These are phyloP conservation scores for Propithecus deckenii DNA, from an alignment of 2,797 vertebrate species.

Conservation along the genomic window DNA sequence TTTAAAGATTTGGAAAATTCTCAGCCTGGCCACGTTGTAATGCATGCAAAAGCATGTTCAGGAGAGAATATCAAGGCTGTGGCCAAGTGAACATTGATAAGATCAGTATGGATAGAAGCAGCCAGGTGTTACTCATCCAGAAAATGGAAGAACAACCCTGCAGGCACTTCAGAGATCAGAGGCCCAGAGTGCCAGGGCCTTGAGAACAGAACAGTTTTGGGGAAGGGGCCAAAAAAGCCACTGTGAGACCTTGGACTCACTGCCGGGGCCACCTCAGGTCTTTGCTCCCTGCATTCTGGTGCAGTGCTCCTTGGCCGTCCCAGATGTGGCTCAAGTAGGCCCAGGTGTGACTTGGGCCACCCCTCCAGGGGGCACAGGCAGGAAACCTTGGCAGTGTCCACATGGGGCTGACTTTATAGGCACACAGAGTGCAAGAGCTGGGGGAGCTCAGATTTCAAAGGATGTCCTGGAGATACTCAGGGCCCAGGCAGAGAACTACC, in stretches of 20 bases:
- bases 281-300: not conserved
- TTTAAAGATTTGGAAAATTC: not conserved
- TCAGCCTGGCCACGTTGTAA: not conserved
- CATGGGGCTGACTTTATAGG: not conserved
- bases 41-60: not conserved
- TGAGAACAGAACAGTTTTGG: not conserved
- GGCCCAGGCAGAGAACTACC: not conserved
- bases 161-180: not conserved
- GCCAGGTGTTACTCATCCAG: not conserved
- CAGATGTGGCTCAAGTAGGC: not conserved
- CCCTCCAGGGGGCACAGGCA: not conserved
- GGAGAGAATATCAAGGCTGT: not conserved
- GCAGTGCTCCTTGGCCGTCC: not conserved
- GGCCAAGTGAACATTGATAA: not conserved
- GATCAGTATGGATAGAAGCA: not conserved
- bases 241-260: not conserved
- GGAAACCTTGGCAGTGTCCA: not conserved
- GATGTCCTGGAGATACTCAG: not conserved
- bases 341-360: not conserved
- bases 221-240: not conserved
- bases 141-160: not conserved
- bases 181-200: not conserved
- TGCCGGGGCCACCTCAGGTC: not conserved
- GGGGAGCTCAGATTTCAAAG: not conserved
- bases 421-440: not conserved